phyloP scores from a whole-genome alignment of 23 tunicate genomes.

The Styela clava region DNA sequence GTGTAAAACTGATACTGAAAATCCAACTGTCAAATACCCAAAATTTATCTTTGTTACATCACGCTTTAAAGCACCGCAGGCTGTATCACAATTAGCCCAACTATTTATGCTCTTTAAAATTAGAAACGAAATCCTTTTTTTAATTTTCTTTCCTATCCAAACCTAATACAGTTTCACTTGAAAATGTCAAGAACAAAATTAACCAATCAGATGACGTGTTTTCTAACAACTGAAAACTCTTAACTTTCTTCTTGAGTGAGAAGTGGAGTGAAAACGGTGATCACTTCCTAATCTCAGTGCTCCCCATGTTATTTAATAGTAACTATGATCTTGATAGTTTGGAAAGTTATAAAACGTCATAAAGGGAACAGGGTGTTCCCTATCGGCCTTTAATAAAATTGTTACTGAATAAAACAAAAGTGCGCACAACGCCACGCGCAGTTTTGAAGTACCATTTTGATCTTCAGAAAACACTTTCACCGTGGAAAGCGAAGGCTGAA shows the following conservation, averaged over 20 bases:
- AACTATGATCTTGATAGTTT: too few species aligned
- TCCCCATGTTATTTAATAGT: neutral
- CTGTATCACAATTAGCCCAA: too few species aligned
- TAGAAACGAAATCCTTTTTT: too few species aligned
- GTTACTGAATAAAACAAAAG: too few species aligned
- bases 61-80: too few species aligned
- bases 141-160: too few species aligned
- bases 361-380: too few species aligned
- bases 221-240: neutral
- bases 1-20: neutral
- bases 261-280: neutral
- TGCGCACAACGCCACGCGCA: neutral
- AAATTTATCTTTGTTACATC: neutral
- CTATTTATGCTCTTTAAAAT: too few species aligned
- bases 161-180: neutral
- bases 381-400: too few species aligned
- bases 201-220: conserved; percentile 5
- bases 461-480: neutral
- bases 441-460: neutral
- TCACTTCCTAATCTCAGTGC: neutral
- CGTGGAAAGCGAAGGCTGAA: neutral
- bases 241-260: neutral
- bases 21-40: neutral
- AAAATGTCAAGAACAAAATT: conserved; percentile 3
- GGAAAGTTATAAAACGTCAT: too few species aligned